phyloP scores from a whole-genome alignment of 2,888 invertebrate genomes.

The Anoncus sp. region DNA sequence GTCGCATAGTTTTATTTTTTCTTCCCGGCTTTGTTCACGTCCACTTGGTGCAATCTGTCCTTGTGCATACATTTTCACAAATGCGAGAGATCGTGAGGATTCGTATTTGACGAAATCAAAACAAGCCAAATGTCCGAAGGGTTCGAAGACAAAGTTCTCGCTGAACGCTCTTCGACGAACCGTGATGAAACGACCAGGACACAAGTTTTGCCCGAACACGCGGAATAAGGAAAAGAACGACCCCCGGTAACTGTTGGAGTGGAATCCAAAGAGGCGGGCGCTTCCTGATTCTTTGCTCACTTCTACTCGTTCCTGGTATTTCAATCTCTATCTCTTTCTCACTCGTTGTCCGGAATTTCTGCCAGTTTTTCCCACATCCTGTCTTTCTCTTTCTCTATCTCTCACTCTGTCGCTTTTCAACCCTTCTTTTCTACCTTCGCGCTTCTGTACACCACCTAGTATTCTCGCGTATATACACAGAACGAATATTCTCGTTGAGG shows the following conservation, averaged over 20 bases:
- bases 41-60: neutral
- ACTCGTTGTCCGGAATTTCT: constrained; percentile 19
- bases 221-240: constrained; percentile 13
- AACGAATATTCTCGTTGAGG: constrained; percentile 14
- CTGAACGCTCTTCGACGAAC: constrained; percentile 29
- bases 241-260: constrained; percentile 27
- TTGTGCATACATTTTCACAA: constrained; percentile 5
- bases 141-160: constrained; percentile 42
- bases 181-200: constrained; percentile 21
- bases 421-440: constrained; percentile 14
- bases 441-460: neutral
- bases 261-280: constrained; percentile 44
- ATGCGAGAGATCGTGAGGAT: neutral
- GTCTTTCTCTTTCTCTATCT: too few species aligned
- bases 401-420: neutral
- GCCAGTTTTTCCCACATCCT: constrained; percentile 30
- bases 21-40: neutral
- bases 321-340: constrained; percentile 41
- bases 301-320: constrained; percentile 21
- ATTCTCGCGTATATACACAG: neutral
- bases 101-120: constrained; percentile 45
- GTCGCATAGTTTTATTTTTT: neutral
- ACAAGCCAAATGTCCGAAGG: constrained; percentile 30
- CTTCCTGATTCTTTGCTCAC: constrained; percentile 24
- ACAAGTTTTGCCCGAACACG: constrained; percentile 18